A percentile compares a stretch with the other conserved stretches of the same genome.
Evolutionary conservation across 2,113 vertebrate species (phyloP).

Genomic region (Prionailurus bengalensis): DNA sequence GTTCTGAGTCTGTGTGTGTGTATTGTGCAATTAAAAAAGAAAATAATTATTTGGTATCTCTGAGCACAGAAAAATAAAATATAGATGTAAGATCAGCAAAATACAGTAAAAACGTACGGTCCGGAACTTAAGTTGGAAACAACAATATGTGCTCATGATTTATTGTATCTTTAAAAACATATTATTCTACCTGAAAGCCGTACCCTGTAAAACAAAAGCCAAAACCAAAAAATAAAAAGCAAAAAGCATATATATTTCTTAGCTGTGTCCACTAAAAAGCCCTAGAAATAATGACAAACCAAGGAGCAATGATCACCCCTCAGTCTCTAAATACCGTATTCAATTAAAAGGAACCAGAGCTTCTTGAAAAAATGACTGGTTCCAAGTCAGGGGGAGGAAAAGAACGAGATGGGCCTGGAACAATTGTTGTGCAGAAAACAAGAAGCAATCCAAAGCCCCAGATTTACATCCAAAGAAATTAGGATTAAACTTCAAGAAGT

Average conservation of each 20-base stretch:
- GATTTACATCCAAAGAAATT: not conserved
- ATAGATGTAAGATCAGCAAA: conserved; percentile 4
- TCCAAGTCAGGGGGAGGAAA: not conserved
- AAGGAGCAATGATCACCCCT: not conserved
- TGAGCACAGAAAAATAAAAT: not conserved
- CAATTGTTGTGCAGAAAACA: not conserved
- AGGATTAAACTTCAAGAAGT: not conserved
- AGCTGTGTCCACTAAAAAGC: not conserved
- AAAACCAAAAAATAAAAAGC: not conserved
- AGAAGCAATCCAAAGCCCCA: not conserved
- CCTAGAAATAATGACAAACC: not conserved
- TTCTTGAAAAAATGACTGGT: not conserved
- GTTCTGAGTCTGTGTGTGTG: not conserved
- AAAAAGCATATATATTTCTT: not conserved
- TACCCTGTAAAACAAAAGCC: not conserved
- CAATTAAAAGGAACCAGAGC: not conserved
- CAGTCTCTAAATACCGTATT: not conserved
- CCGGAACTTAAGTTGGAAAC: not conserved
- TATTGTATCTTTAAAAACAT: not conserved
- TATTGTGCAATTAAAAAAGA: not conserved
- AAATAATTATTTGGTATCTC: not conserved
- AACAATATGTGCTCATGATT: not conserved
- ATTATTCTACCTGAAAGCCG: not conserved
- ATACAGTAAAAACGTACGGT: not conserved
- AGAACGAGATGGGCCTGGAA: not conserved